Percentiles rank a stretch among this genome's conserved stretches.
Conservation (phyloP, 2,888 invertebrate species). For the Agonopterix subpropinquella region DNA sequence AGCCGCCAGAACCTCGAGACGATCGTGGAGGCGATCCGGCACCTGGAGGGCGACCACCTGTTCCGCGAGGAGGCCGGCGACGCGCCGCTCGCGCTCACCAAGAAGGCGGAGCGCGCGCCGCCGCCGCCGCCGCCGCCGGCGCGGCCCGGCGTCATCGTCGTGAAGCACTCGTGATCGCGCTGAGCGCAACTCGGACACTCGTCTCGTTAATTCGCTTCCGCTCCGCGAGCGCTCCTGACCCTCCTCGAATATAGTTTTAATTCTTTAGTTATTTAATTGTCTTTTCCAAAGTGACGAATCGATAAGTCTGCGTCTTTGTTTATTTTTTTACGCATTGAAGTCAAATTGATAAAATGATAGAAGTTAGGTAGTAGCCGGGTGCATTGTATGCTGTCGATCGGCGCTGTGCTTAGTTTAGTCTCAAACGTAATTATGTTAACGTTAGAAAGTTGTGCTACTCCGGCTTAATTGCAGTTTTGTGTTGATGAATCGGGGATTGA, state of each 20-base stretch:
- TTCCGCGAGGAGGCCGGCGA: conserved; percentile 85
- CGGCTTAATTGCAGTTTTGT: conserved; percentile 38
- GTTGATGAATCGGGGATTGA: conserved; percentile 49
- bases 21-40: conserved; percentile 98
- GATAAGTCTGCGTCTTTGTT: conserved; percentile 67
- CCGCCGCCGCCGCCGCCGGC: conserved; percentile 55
- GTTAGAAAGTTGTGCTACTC: conserved; percentile 43
- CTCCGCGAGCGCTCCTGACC: conserved; percentile 53
- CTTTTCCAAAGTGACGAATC: conserved; percentile 72
- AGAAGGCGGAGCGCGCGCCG: conserved; percentile 67
- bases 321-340: conserved; percentile 49
- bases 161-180: conserved; percentile 87
- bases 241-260: conserved; percentile 71
- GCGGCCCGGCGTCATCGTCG: conserved; percentile 93
- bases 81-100: conserved; percentile 77
- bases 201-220: conserved; percentile 42
- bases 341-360: conserved; percentile 42
- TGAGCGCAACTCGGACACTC: conserved; percentile 35
- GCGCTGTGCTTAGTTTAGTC: conserved; percentile 69
- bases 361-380: conserved; percentile 36
- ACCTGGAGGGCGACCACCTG: conserved; percentile 96
- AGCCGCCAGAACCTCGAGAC: conserved; percentile 97
- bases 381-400: conserved; percentile 46
- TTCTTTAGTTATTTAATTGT: conserved; percentile 61
- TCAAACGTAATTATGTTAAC: conserved; percentile 58